These are phyloP conservation scores for Pseudochirops corinnae DNA, from an alignment of 2,797 vertebrate genomes.

Conservation along the genomic window DNA sequence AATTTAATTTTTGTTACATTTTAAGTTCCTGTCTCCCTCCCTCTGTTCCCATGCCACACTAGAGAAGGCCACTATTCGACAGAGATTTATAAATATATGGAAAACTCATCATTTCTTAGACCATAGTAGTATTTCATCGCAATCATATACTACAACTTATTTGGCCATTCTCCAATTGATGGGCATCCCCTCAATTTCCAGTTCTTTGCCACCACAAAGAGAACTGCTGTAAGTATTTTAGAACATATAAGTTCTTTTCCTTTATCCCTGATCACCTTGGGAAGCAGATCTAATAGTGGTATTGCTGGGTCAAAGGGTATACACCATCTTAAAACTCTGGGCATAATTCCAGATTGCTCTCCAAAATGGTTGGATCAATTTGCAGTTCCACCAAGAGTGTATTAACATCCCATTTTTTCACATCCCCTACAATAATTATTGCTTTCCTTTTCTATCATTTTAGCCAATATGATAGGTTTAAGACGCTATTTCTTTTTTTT, in stretches of 20 bases:
- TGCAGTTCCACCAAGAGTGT: neutral
- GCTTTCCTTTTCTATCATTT: neutral
- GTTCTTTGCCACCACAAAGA: neutral
- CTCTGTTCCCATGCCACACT: neutral
- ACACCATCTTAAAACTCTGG: neutral
- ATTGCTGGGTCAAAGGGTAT: neutral
- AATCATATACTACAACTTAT: neutral
- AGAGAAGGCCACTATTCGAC: neutral
- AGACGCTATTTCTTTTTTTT: neutral
- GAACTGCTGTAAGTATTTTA: neutral
- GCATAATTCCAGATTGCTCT: neutral
- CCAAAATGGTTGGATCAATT: neutral
- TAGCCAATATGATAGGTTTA: neutral
- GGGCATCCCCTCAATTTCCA: neutral
- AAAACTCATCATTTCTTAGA: neutral
- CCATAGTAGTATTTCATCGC: neutral
- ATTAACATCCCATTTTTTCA: neutral
- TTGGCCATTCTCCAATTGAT: neutral
- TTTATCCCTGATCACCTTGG: neutral
- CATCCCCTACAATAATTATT: neutral
- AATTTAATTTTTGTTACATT: neutral
- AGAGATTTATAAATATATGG: neutral
- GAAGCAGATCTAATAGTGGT: neutral
- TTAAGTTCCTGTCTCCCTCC: neutral
- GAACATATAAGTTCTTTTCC: neutral